Evolutionary conservation across 2,797 vertebrate genomes (phyloP), one percentile per base, ranked within the genome.

Genomic region (Borostomias antarcticus): DNA sequence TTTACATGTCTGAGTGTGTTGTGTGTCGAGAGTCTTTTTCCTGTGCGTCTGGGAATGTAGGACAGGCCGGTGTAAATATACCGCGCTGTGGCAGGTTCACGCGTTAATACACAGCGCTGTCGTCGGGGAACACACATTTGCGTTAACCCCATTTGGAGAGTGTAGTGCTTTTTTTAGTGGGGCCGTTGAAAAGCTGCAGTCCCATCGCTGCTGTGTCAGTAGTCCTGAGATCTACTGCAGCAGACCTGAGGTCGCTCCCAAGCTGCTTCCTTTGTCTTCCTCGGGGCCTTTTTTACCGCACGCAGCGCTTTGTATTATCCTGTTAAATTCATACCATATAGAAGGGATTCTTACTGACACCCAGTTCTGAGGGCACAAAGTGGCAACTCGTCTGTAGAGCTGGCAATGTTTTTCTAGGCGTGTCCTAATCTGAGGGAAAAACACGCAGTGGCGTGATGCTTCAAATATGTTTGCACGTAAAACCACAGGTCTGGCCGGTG

Each of bases 201-300:
- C 53, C 40, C 61, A 51, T 51, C 33, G 43, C 76, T 81, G 75
- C 74, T 75, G 70, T 66, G 50, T 78, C 71, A 68, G 72, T 74
- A 70, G 70, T 75, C 30, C 23, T 53, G 35, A 76, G 51, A 64
- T 70, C 66, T 81, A 26, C 58, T 43, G 9, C 26, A 58, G 53
- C 8, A 32, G n/a, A n/a, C n/a, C n/a, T n/a, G n/a, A n/a, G n/a
- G n/a, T n/a, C n/a, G n/a, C 17, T 56, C 28, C 29, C 29, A 30
- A 25, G 25, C 2, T 43, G 6, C 11, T 43, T 26, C 23, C 40
- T 17, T n/a, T 2, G 3, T 47, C 47, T 19, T 66, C 47, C 21
- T 51, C 8, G 15, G 52, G 52, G 26, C 15, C 10, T 2, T 5
- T 54, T 54, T 54, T n/a, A n/a, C n/a, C n/a, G n/a, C n/a, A n/a